Evolutionary conservation across 2,113 vertebrate genomes (phyloP).

Genomic region (Gallinago paraguaiae): DNA sequence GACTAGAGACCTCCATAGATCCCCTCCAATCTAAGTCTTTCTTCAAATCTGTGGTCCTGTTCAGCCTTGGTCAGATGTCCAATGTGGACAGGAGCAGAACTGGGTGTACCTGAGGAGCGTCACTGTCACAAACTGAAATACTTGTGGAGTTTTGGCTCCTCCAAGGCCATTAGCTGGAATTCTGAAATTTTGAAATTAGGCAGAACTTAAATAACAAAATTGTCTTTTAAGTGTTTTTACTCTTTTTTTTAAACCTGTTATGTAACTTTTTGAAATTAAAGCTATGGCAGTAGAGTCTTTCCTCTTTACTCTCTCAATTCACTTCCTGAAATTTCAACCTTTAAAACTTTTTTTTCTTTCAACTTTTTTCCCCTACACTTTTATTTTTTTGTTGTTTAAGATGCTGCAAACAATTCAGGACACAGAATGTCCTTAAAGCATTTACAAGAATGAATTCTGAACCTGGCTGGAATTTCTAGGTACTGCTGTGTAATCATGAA

Average conservation of each 20-base stretch:
- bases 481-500: background rate
- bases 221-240: background rate
- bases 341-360: background rate
- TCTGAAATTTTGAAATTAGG: background rate
- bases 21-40: background rate
- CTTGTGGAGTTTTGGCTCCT: background rate
- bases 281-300: background rate
- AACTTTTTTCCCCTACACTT: background rate
- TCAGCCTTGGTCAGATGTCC: background rate
- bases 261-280: background rate
- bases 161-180: background rate
- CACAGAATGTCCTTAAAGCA: background rate
- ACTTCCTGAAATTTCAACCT: background rate
- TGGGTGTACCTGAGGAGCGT: background rate
- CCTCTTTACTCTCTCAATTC: background rate
- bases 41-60: background rate
- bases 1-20: background rate
- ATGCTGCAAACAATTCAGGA: background rate
- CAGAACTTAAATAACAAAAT: background rate
- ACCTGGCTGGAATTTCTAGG: background rate
- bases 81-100: background rate
- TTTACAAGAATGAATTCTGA: background rate
- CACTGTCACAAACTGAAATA: background rate
- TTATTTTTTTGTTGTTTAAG: background rate
- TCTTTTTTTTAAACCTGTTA: background rate